Percentiles rank a stretch among this genome's conserved stretches.
Conservation (phyloP, 1,140 invertebrate genomes). For the Riptortus pedestris region DNA sequence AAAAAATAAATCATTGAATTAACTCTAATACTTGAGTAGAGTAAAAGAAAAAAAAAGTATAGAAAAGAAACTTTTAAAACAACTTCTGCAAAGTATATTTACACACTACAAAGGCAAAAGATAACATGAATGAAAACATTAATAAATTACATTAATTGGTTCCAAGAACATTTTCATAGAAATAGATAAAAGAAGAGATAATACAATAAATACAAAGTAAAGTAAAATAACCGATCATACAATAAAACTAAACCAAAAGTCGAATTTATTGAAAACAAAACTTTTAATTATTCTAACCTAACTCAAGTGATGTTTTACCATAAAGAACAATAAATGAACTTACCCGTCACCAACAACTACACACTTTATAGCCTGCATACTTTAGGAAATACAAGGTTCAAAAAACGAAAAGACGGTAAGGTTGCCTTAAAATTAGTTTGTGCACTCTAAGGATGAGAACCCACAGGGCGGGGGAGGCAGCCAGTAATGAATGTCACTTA, state of each 20-base stretch:
- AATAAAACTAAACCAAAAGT: neutral
- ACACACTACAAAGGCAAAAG: neutral
- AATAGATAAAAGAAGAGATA: neutral
- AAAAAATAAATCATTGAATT: neutral
- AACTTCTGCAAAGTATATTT: neutral
- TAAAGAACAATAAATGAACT: constrained; percentile 38
- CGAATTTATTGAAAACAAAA: neutral
- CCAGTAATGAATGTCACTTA: constrained; percentile 2
- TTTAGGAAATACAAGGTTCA: neutral
- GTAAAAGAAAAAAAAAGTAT: too few relatives aligned
- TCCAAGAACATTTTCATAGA: neutral
- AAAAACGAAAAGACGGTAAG: neutral
- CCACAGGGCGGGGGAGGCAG: constrained; percentile 1
- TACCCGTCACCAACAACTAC: constrained; percentile 89
- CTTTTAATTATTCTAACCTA: neutral
- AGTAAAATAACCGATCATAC: neutral
- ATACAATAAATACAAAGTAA: neutral
- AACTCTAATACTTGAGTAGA: neutral
- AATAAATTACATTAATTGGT: neutral
- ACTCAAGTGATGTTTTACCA: neutral
- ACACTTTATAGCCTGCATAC: constrained; percentile 89
- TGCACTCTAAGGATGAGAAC: neutral
- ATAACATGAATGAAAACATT: neutral
- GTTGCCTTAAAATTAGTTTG: neutral
- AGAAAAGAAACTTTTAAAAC: neutral